Base-by-base conservation (phyloP, 1,140 invertebrate species). In the Ceratina calcarata region DNA sequence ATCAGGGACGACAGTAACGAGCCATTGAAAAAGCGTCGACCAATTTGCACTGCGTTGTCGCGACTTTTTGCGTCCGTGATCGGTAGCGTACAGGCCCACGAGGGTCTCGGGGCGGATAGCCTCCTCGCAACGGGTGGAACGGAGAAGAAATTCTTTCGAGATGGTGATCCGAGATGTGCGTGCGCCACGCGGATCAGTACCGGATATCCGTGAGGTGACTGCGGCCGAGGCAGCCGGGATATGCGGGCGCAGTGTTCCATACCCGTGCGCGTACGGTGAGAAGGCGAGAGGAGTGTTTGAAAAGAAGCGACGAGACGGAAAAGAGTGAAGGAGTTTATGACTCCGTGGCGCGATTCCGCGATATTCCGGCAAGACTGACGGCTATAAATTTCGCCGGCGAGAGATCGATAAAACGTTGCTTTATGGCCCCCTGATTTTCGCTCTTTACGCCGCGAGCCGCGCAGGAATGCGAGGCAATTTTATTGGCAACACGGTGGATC, bases 151-250 rank as follows among this genome's bases (percentile, higher is more conserved):
- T 18, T 10, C 22, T 60, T 51, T 64, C 27, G 72, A 80, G 72
- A 85, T 67, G 71, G 37, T 70, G 76, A 84, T 68, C 55, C 67
- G 65, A 83, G 82, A 80, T 75, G 72, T 49, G 69, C 73, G 71
- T 72, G 57, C 45, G 37, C 55, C 53, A 72, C 27, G 45, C 76
- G 58, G 69, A 87, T 88, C 82, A 69, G 80, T 87, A 89, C 91
- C 91, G 91, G 91, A 91, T 91, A 91, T 91, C 91, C 91, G 91
- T 88, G 89, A 91, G 87, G 86, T 86, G 89, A 90, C 88, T 84
- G 82, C 78, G 22, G 60, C 61, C 74, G 79, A 76, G 75, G 80
- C 81, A 45, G 37, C 37, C 37, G 84, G 85, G 85, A 90, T 81
- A 88, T 91, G 90, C 90, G 91, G 91, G 90, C 85, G 80, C 82